Percentiles rank a stretch among this genome's conserved stretches.
These are phyloP conservation scores for Melanotaenia parkinsoni DNA, from an alignment of 2,797 vertebrate genomes.

Conservation along the genomic window DNA sequence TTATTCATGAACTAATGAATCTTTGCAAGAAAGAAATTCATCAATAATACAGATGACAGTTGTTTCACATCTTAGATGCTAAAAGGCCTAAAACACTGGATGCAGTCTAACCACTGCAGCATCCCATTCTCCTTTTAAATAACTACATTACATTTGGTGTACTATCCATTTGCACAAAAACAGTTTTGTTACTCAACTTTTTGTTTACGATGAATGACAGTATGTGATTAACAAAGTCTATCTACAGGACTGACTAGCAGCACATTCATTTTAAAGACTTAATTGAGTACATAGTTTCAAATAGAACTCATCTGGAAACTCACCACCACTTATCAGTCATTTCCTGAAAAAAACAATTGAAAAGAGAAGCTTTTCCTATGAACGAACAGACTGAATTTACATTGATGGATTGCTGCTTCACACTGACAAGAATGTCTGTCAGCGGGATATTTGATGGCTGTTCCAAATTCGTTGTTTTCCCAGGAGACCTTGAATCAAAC, in stretches of 20 bases:
- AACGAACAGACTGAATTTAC: constrained; percentile 50
- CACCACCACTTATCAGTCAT: constrained; percentile 47
- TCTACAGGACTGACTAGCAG: not conserved
- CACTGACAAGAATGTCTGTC: constrained; percentile 66
- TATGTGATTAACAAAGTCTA: not conserved
- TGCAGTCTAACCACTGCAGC: constrained; percentile 25
- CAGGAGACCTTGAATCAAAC: constrained; percentile 34
- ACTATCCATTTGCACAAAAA: constrained; percentile 7
- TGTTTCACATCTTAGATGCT: constrained; percentile 33
- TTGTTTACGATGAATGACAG: constrained; percentile 1
- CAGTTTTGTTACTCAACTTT: not conserved
- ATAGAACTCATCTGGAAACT: constrained; percentile 41
- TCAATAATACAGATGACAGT: constrained; percentile 23
- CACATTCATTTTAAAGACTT: constrained; percentile 26
- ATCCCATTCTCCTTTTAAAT: constrained; percentile 1
- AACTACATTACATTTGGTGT: not conserved
- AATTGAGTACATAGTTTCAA: constrained; percentile 44
- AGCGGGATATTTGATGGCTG: constrained; percentile 58
- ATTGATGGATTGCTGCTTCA: constrained; percentile 63
- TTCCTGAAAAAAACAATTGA: constrained; percentile 50
- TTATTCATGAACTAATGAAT: constrained; percentile 23
- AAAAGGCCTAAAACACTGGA: constrained; percentile 12
- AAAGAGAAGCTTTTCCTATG: constrained; percentile 24
- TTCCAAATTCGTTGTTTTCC: constrained; percentile 33
- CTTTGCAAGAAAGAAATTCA: constrained; percentile 19